Evolutionary conservation across 2,888 invertebrate genomes (phyloP), one percentile per base, ranked within the genome.

Genomic region (Phyllotreta striolata): DNA sequence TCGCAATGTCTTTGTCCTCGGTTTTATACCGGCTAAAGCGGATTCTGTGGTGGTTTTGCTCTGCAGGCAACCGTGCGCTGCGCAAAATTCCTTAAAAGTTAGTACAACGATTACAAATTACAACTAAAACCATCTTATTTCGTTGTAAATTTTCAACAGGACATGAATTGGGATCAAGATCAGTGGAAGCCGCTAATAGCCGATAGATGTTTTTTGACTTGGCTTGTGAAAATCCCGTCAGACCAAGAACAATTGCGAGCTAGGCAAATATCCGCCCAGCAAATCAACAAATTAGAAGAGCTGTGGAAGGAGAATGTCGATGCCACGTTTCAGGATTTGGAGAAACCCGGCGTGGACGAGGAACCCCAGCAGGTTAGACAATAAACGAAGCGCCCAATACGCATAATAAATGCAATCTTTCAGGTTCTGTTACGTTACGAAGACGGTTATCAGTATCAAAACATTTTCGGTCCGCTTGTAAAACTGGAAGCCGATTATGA

Each of bases 91-190:
- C 9, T 84, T 98, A 44, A 98, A 98, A 74, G 81, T 79, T 14
- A 47, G 51, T 55, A 37, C 37, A 7, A 34, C 14, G 6, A 8
- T 6, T 55, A 40, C 35, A 6, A 14, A 6, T 24, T 43, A 52
- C 7, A 35, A n/a, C n/a, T 10, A 3, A 52, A 37, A 35, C 34
- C 40, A 43, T 8, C n/a, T 12, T 51, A 39, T 44, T 12, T 9
- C 8, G 35, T 12, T 13, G 12, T 24, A 10, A 55, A 40, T 57
- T 38, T 52, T 49, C 38, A 41, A 51, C 63, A 80, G 83, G 98
- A 98, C 78, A 96, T 98, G 95, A 98, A 98, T 81, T 99, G 98
- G 95, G 98, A 98, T 83, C 97, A 97, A 79, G 95, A 95, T 70
- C 96, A 97, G 78, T 98, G 98, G 98, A 97, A 98, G 81, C 98